A percentile compares a stretch with the other conserved stretches of the same genome.
Conservation (phyloP, 2,113 vertebrate genomes). For the Datnioides undecimradiatus region DNA sequence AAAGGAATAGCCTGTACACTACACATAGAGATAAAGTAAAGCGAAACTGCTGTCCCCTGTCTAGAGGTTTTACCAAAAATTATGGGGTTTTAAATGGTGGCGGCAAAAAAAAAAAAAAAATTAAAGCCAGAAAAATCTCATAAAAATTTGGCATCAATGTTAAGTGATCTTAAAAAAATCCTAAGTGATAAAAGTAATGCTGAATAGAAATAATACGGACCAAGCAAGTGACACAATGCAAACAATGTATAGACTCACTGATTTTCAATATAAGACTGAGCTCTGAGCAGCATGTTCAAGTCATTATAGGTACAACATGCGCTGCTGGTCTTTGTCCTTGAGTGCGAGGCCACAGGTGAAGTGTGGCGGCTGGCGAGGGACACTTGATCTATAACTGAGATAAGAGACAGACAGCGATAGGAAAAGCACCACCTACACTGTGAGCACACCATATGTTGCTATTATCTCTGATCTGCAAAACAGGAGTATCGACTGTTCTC, state of each 20-base stretch:
- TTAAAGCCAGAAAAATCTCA: background rate
- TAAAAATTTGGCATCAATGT: background rate
- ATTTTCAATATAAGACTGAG: background rate
- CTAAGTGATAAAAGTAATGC: background rate
- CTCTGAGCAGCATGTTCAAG: background rate
- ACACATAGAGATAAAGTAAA: background rate
- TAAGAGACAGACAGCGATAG: background rate
- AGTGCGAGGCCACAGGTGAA: background rate
- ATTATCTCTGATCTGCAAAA: conserved; percentile 4
- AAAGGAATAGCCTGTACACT: background rate
- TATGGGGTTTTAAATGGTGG: background rate
- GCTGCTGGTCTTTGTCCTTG: background rate
- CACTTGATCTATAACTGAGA: conserved; percentile 22
- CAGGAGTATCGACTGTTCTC: background rate
- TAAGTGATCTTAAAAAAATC: background rate
- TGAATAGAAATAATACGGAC: too few species aligned
- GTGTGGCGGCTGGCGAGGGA: conserved; percentile 1
- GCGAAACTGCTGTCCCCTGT: background rate
- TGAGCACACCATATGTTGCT: conserved; percentile 7
- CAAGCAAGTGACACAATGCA: background rate
- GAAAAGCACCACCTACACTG: background rate
- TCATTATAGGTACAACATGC: background rate
- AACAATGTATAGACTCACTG: background rate
- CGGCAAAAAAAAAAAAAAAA: too few species aligned
- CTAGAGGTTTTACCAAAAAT: background rate